Evolutionary conservation across 2,113 vertebrate species (phyloP), one percentile per base, ranked within the genome.

Genomic region (Spermophilus dauricus): DNA sequence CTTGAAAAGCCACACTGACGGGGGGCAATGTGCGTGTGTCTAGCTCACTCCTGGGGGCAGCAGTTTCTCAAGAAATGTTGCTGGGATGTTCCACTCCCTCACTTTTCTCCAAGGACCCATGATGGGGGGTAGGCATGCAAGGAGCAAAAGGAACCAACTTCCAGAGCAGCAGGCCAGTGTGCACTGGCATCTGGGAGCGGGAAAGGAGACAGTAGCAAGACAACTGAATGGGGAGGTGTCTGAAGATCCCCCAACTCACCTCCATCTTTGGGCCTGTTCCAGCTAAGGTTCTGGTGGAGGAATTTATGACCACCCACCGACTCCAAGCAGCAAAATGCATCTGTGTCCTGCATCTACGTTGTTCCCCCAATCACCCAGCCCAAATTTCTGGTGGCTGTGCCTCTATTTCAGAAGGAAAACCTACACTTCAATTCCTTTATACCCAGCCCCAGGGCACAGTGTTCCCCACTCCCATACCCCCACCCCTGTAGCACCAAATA

Each of bases 271-370:
- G 34, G 67, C 13, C 80, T 87, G 58, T 45, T 77, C 53, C 70
- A 24, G 39, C 7, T 24, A 3, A 16, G 30, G 22, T 39, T 65
- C 56, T 42, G 53, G 30, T 34, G 56, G 51, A 91, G 63, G 26
- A 42, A 37, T 37, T 37, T 45, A 34, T 30, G 16, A 26, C 39
- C 8, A 2, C 32, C 3, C n/a, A 65, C 16, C 97, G 97, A 98
- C 98, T 91, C 6, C 82, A 98, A 97, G 99, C 98, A 99, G 99
- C 98, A 99, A 99, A 99, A 98, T 98, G 98, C 99, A 99, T 99
- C 99, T 99, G 98, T 93, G 92, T 77, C 98, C 97, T 98, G 98
- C 98, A 99, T 98, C 98, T 95, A 98, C 97, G 98, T 75, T 96
- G 97, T 98, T 98, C 97, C 73, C 34, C 94, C 94, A 98, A 99